Evolutionary conservation across 1,140 invertebrate species (phyloP).

Genomic region (Cotesia glomerata): DNA sequence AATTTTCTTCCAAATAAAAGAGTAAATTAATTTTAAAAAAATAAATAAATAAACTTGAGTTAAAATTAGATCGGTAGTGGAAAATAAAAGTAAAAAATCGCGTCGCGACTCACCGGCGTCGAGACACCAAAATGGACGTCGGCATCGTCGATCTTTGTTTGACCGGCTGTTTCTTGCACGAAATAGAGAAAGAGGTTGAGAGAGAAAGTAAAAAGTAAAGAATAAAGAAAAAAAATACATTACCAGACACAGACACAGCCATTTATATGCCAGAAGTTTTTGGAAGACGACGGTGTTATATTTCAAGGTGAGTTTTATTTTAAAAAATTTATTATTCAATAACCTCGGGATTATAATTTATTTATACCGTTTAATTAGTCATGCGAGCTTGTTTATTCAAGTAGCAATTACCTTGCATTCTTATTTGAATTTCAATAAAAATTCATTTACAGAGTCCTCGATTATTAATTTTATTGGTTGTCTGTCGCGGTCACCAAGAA

Average conservation of each 20-base stretch:
- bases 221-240: neutral
- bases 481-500: too few species aligned
- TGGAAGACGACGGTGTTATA: neutral
- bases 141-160: conserved; percentile 3
- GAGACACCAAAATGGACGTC: conserved; percentile 3
- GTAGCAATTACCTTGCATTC: too few species aligned
- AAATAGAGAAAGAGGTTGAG: neutral
- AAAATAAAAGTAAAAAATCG: neutral
- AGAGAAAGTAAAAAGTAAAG: neutral
- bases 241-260: neutral
- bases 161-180: neutral
- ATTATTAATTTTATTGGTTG: too few species aligned
- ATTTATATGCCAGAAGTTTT: neutral
- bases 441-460: too few species aligned
- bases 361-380: conserved; percentile 21
- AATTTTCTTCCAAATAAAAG: too few species aligned
- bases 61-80: neutral
- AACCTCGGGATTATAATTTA: conserved; percentile 16
- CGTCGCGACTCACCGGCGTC: neutral
- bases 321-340: conserved; percentile 1
- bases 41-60: neutral
- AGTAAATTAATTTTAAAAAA: neutral
- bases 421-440: too few species aligned
- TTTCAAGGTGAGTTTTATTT: conserved; percentile 9
- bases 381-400: neutral